phyloP scores from a whole-genome alignment of 2,113 vertebrate genomes.

The Nerophis ophidion region DNA sequence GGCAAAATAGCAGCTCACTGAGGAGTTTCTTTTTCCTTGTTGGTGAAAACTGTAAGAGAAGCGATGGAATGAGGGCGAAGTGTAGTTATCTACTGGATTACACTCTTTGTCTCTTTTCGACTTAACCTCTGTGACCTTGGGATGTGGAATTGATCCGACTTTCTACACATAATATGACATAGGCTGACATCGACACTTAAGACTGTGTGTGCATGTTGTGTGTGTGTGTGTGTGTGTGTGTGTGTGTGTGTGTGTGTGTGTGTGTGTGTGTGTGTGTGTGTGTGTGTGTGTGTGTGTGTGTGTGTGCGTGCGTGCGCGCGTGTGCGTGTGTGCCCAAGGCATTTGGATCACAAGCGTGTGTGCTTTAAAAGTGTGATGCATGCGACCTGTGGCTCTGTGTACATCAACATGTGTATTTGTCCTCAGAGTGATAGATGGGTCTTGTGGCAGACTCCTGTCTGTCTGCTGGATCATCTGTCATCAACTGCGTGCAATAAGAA shows the following conservation, averaged over 20 bases:
- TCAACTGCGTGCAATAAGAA: not conserved
- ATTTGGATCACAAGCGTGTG: not conserved
- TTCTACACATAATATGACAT: slow-evolving; percentile 23
- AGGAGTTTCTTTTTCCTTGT: not conserved
- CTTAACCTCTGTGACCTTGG: slow-evolving; percentile 36
- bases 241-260: not conserved
- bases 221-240: slow-evolving; percentile 1
- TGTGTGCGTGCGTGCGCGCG: not conserved
- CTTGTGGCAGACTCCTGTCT: not conserved
- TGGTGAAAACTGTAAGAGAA: not conserved
- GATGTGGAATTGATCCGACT: slow-evolving; percentile 20
- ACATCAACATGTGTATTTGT: slow-evolving; percentile 13
- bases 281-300: slow-evolving; percentile 2
- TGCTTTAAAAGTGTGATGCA: not conserved
- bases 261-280: slow-evolving; percentile 4
- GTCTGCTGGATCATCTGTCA: not conserved
- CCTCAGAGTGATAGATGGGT: slow-evolving; percentile 28
- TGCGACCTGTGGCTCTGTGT: slow-evolving; percentile 1
- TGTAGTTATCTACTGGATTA: slow-evolving; percentile 6
- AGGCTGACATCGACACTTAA: slow-evolving; percentile 22
- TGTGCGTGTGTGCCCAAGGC: not conserved
- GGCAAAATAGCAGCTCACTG: not conserved
- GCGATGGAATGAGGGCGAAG: not conserved
- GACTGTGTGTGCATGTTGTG: slow-evolving; percentile 1
- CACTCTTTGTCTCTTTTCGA: slow-evolving; percentile 7